These are phyloP conservation scores for Diarsia brunnea DNA, from an alignment of 2,888 invertebrate genomes.

Conservation along the genomic window DNA sequence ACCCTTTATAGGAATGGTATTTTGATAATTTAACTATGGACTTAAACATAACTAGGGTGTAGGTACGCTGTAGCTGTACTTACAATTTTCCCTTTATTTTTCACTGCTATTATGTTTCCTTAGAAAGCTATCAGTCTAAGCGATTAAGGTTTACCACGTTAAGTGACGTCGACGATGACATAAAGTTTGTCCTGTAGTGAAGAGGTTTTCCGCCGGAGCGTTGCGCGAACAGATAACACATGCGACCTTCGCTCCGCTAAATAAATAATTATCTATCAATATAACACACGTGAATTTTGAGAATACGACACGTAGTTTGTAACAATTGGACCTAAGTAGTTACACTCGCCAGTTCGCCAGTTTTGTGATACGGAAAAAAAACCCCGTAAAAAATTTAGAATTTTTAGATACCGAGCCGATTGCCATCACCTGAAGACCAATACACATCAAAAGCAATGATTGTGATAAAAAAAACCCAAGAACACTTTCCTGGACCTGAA, in stretches of 20 bases:
- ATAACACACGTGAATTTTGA: constrained; percentile 3
- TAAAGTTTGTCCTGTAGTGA: background rate
- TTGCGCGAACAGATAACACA: constrained; percentile 1
- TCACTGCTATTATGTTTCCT: background rate
- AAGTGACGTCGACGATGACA: background rate
- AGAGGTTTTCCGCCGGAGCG: background rate
- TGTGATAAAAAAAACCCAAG: too few species aligned
- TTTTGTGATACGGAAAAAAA: background rate
- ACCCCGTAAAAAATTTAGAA: too few species aligned
- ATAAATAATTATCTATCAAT: constrained; percentile 5
- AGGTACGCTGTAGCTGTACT: too few species aligned
- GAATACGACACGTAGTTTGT: constrained; percentile 6
- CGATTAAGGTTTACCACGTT: background rate
- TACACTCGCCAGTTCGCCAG: background rate
- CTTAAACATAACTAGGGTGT: too few species aligned
- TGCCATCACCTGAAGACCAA: background rate
- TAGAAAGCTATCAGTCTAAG: background rate
- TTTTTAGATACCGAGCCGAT: too few species aligned
- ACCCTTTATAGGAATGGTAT: too few species aligned
- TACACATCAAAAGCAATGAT: background rate
- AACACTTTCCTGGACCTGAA: background rate
- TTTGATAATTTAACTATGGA: too few species aligned
- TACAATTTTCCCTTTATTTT: background rate
- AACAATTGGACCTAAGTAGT: background rate
- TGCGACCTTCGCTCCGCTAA: background rate